Evolutionary conservation across 2,797 vertebrate species (phyloP), one percentile per base, ranked within the genome.

Genomic region (Malacoraja senta): DNA sequence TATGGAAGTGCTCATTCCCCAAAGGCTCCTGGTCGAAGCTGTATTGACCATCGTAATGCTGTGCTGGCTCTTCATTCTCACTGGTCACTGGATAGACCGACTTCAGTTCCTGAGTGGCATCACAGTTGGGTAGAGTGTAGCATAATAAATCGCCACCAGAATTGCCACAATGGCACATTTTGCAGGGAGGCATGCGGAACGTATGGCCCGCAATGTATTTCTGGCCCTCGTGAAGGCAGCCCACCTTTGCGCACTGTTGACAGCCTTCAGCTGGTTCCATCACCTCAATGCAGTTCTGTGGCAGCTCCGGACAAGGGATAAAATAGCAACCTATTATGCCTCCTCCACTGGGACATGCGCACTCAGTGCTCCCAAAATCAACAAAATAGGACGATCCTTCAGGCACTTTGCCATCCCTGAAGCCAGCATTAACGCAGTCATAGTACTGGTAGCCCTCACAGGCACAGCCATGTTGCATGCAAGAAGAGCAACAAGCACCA

Each of bases 391-490:
- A 98, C 93, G 98, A 97, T 0, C 98, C 98, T 29, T 98, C 98
- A 0, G 98, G 98, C 13, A 99, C 98, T 8, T 97, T 98, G 93
- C 98, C 98, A 0, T 97, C 97, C 95, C 96, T 94, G 19, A 99
- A 99, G 93, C 98, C 98, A 0, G 97, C 98, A 0, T 96, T 97
- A 94, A 98, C 93, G 1, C 98, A 99, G 94, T 99, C 98, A 0
- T 99, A 99, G 95, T 98, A 99, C 94, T 99, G 98, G 95, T 99
- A 99, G 9, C 98, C 98, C 94, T 99, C 98, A 0, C 98, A 99
- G 0, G 95, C 95, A 68, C 98, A 99, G 80, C 98, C 98, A 0
- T 95, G 97, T 94, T 97, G 97, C 86, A 97, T 93, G 7, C 98
- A 99, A 0, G 96, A 95, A 83, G 98, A 96, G 0, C 98, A 99